Conservation (phyloP, 2,113 vertebrate species). For the Podilymbus podiceps region DNA sequence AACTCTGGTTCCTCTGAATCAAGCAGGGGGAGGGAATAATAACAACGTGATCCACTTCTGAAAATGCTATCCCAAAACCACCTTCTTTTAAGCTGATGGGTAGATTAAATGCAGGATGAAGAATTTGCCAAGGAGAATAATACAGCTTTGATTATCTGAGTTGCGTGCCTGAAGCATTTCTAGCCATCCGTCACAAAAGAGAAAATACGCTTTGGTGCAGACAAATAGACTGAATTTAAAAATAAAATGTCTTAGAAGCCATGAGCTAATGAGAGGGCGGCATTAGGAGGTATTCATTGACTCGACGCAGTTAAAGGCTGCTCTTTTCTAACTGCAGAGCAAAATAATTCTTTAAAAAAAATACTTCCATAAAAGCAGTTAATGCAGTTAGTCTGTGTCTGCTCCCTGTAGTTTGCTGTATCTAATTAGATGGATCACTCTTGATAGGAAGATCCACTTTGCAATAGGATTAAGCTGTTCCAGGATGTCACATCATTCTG, state of each 20-base stretch:
- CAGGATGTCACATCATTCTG: not conserved
- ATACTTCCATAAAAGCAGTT: not conserved
- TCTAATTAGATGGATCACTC: not conserved
- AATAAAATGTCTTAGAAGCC: not conserved
- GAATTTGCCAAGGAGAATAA: constrained; percentile 34
- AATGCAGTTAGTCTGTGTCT: constrained; percentile 7
- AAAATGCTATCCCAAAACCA: constrained; percentile 16
- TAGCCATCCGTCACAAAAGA: not conserved
- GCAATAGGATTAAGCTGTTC: not conserved
- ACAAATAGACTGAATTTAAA: not conserved
- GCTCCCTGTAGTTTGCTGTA: not conserved
- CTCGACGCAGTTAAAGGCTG: not conserved
- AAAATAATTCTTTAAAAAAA: not conserved
- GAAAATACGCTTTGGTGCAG: not conserved
- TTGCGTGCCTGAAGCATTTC: not conserved
- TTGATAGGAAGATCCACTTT: constrained; percentile 14
- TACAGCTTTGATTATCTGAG: constrained; percentile 19
- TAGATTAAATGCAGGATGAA: not conserved
- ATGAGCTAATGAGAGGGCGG: not conserved
- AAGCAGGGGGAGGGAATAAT: constrained; percentile 2
- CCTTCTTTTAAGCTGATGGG: not conserved
- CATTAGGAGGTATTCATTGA: not conserved
- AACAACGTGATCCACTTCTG: not conserved
- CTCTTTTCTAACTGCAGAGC: not conserved
- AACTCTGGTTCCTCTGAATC: constrained; percentile 15